Evolutionary conservation across 2,888 invertebrate species (phyloP).

Genomic region (Pheosia tremula): DNA sequence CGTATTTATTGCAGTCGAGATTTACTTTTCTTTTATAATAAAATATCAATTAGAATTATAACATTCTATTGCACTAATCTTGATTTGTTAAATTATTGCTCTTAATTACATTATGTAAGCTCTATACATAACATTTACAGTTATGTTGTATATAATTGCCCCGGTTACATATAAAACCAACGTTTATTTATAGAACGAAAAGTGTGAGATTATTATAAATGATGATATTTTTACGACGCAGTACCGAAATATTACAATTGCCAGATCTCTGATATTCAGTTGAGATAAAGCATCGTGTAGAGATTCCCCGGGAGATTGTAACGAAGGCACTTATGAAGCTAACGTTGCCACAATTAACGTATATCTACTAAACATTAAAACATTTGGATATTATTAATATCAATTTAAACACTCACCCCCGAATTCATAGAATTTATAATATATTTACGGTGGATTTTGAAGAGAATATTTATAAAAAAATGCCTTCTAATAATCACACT

Average conservation of each 20-base stretch:
- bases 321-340: slow-evolving; percentile 58
- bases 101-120: slow-evolving; percentile 60
- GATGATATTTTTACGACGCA: slow-evolving; percentile 3
- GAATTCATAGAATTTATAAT: no score
- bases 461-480: no score
- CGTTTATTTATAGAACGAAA: slow-evolving; percentile 5
- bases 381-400: slow-evolving; percentile 53
- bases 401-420: slow-evolving; percentile 28
- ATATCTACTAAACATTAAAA: slow-evolving; percentile 49
- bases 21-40: slow-evolving; percentile 50
- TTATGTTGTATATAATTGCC: slow-evolving; percentile 40
- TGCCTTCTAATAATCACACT: no score
- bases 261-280: slow-evolving; percentile 44
- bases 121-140: slow-evolving; percentile 51
- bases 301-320: slow-evolving; percentile 78
- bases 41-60: slow-evolving; percentile 73
- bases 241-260: background rate
- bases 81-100: slow-evolving; percentile 71
- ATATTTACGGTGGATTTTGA: no score
- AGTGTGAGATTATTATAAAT: background rate
- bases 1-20: slow-evolving; percentile 46
- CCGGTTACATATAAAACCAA: slow-evolving; percentile 39
- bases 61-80: slow-evolving; percentile 80
- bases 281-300: slow-evolving; percentile 47
- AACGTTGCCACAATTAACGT: slow-evolving; percentile 55